Evolutionary conservation across 2,888 invertebrate genomes (phyloP).

Genomic region (Harmothoe impar): DNA sequence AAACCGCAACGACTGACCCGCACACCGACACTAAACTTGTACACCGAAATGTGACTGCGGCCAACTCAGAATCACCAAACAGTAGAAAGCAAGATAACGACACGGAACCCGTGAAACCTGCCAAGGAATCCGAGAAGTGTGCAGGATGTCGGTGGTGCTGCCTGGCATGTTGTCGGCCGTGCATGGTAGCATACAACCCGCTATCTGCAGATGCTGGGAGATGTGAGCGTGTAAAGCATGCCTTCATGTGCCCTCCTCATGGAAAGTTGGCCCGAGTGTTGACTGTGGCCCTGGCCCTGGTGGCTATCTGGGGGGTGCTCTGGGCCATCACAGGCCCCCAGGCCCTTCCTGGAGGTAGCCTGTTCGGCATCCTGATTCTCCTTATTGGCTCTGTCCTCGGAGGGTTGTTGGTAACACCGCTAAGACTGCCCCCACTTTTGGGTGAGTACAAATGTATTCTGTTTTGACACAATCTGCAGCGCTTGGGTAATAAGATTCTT

Average conservation of each 20-base stretch:
- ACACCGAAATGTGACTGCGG: not conserved
- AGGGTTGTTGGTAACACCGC: constrained; percentile 67
- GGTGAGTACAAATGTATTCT: constrained; percentile 66
- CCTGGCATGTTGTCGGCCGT: constrained; percentile 8
- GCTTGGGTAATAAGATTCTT: not conserved
- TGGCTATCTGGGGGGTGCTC: constrained; percentile 90
- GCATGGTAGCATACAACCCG: constrained; percentile 8
- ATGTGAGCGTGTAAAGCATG: constrained; percentile 69
- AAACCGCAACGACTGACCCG: not conserved
- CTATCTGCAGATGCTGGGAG: not conserved
- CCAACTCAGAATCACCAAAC: no score
- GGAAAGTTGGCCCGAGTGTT: constrained; percentile 73
- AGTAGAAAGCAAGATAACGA: no score
- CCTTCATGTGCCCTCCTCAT: constrained; percentile 81
- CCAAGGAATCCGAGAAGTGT: not conserved
- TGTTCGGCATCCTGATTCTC: constrained; percentile 73
- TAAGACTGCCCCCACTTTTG: constrained; percentile 72
- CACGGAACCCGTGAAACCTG: no score
- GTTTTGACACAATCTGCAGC: not conserved
- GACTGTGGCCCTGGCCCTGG: constrained; percentile 56
- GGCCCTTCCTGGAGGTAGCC: constrained; percentile 72
- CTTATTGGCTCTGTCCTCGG: constrained; percentile 68
- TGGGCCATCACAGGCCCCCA: constrained; percentile 88
- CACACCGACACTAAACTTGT: not conserved
- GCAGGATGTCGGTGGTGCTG: constrained; percentile 24